Conservation (phyloP, 64 coral and sea anemone genomes). For the Pocillopora damicornis region DNA sequence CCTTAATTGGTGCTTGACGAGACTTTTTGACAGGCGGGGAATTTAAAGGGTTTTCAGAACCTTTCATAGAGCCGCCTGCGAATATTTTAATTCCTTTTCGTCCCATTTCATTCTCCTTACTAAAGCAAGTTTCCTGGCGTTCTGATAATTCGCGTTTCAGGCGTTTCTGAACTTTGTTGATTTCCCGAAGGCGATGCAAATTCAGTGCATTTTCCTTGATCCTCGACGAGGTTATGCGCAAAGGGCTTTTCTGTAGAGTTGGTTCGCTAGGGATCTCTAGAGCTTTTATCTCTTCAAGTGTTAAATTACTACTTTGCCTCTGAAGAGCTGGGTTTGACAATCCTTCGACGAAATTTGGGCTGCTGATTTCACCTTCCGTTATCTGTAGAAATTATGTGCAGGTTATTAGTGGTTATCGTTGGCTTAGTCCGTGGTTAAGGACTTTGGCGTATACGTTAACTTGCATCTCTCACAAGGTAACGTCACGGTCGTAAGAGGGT, state of each 20-base stretch:
- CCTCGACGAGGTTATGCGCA: not conserved
- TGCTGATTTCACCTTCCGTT: not conserved
- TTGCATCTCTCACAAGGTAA: no score
- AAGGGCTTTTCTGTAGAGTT: not conserved
- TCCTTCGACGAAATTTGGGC: not conserved
- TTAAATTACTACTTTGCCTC: no score
- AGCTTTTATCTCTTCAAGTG: not conserved
- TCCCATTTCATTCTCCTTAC: not conserved
- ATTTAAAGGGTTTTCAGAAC: not conserved
- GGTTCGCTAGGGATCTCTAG: not conserved
- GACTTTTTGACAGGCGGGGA: constrained; percentile 24
- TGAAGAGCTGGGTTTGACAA: not conserved
- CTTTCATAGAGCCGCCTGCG: not conserved
- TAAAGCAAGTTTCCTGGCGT: not conserved
- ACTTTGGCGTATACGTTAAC: no score
- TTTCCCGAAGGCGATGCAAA: constrained; percentile 7
- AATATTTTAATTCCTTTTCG: not conserved
- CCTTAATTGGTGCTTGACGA: not conserved
- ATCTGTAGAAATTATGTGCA: not conserved
- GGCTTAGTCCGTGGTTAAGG: no score
- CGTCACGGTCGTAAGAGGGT: no score
- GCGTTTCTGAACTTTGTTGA: not conserved
- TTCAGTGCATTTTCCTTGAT: not conserved
- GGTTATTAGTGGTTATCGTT: not conserved
- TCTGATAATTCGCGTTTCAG: not conserved